Evolutionary conservation across 2,888 invertebrate species (phyloP).

Genomic region (Lucinisca nassula): DNA sequence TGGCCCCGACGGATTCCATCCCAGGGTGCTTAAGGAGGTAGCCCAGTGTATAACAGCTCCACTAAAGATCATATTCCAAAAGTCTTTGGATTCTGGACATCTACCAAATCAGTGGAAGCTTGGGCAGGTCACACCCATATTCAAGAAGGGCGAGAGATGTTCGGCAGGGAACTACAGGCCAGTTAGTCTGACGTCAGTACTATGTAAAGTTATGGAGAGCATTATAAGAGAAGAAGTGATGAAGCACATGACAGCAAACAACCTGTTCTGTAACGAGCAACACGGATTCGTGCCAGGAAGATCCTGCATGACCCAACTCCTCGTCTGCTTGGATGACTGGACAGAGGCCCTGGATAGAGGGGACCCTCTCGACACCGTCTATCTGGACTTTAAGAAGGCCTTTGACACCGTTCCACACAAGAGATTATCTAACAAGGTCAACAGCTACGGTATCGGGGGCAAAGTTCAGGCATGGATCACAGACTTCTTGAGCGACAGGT

Average conservation of each 20-base stretch:
- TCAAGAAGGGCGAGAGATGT: slow-evolving; percentile 19
- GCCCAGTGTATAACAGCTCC: too few relatives aligned
- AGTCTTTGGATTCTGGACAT: too few relatives aligned
- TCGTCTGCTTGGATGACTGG: too few relatives aligned
- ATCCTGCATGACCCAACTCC: too few relatives aligned
- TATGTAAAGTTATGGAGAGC: slow-evolving; percentile 37
- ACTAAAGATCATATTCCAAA: too few relatives aligned
- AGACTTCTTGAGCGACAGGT: slow-evolving; percentile 5
- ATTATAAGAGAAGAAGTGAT: slow-evolving; percentile 29
- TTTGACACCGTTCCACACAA: slow-evolving; percentile 35
- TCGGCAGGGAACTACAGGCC: slow-evolving; percentile 28
- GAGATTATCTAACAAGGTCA: slow-evolving; percentile 22
- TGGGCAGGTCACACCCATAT: too few relatives aligned
- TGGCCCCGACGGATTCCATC: too few relatives aligned
- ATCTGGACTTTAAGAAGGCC: slow-evolving; percentile 22
- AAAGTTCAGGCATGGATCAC: slow-evolving; percentile 7
- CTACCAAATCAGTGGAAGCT: too few relatives aligned
- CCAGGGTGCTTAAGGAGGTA: too few relatives aligned
- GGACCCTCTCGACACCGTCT: slow-evolving; percentile 20
- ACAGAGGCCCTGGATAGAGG: slow-evolving; percentile 32
- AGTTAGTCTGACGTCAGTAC: slow-evolving; percentile 38
- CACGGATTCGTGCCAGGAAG: too few relatives aligned
- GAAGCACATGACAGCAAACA: background rate
- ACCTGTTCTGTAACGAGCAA: too few relatives aligned
- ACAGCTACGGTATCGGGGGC: slow-evolving; percentile 2